phyloP scores from a whole-genome alignment of 2,797 vertebrate species.

The Catamblyrhynchus diadema region DNA sequence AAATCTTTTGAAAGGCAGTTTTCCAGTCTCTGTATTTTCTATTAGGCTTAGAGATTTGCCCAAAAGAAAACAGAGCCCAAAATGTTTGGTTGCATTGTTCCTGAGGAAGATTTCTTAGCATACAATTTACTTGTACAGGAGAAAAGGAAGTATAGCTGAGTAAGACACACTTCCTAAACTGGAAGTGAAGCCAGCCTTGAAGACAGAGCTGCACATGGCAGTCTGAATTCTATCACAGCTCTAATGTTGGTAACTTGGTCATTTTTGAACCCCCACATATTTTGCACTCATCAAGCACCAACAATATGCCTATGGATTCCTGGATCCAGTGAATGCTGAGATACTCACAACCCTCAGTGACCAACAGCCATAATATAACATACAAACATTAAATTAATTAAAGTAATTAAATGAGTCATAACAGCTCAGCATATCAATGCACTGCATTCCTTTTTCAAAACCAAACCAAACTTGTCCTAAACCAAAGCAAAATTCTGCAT shows the following conservation, averaged over 20 bases:
- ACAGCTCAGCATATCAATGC: not conserved
- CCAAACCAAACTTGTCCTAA: not conserved
- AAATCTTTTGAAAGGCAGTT: not conserved
- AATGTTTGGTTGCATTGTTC: not conserved
- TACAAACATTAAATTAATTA: not conserved
- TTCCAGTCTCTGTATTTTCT: not conserved
- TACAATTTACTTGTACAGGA: fast-evolving
- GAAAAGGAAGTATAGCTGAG: not conserved
- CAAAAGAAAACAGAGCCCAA: not conserved
- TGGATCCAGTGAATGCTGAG: not conserved
- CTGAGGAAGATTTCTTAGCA: not conserved
- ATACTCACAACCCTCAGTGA: not conserved
- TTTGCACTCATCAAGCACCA: not conserved
- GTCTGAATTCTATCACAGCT: not conserved
- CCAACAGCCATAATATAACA: not conserved
- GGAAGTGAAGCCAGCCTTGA: not conserved
- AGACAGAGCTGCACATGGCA: not conserved
- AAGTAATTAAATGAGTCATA: not conserved
- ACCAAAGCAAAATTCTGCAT: not conserved
- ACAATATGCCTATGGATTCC: fast-evolving
- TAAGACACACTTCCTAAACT: not conserved
- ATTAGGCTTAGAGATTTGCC: not conserved
- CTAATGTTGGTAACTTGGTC: not conserved
- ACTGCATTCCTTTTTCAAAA: not conserved
- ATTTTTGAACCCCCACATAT: not conserved